Evolutionary conservation across 1,140 invertebrate species (phyloP).

Genomic region (Heterodera carotae): DNA sequence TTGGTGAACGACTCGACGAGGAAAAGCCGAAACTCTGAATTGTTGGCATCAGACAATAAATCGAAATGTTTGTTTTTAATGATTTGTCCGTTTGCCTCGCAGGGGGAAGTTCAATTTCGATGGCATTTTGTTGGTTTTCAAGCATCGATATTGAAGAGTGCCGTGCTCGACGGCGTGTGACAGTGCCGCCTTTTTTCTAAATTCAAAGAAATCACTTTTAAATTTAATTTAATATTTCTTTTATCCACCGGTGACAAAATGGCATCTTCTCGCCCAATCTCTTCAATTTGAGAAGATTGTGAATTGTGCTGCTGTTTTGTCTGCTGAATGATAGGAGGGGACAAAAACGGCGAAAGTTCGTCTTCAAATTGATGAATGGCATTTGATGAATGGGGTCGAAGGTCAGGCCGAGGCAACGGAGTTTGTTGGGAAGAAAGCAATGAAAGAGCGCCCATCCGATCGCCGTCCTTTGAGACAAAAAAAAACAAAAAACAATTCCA

Average conservation of each 20-base stretch:
- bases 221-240: background rate
- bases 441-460: background rate
- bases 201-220: background rate
- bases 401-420: background rate
- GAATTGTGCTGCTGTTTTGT: background rate
- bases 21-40: conserved; percentile 38
- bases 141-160: conserved; percentile 13
- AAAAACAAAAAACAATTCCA: background rate
- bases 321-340: background rate
- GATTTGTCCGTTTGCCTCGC: background rate
- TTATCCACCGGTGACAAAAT: background rate
- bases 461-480: background rate
- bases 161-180: conserved; percentile 17
- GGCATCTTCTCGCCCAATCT: background rate
- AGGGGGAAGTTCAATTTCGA: background rate
- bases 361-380: conserved; percentile 23
- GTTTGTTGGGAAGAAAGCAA: conserved; percentile 2
- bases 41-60: too few relatives aligned
- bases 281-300: background rate
- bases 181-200: background rate
- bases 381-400: background rate
- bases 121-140: background rate
- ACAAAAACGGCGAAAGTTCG: background rate
- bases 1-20: conserved; percentile 19
- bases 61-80: background rate